Evolutionary conservation across 2,888 invertebrate species (phyloP).

Genomic region (Endotricha flammealis): DNA sequence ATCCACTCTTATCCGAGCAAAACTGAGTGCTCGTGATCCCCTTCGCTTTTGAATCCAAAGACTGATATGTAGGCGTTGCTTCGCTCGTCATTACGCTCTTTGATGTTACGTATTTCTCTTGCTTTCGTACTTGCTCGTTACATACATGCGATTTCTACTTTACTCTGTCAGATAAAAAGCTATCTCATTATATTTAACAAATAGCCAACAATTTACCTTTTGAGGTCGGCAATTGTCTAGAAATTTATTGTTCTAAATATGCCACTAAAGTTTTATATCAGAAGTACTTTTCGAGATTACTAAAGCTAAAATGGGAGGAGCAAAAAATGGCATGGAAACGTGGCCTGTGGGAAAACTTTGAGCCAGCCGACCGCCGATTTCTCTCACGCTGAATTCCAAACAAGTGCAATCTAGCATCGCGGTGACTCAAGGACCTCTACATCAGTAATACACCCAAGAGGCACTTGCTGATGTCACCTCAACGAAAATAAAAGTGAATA

Average conservation of each 20-base stretch:
- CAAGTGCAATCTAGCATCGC: conserved; percentile 21
- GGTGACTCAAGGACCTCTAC: conserved; percentile 13
- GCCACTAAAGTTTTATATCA: too few relatives aligned
- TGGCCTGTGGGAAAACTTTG: not conserved
- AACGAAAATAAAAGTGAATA: conserved; percentile 28
- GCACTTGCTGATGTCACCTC: conserved; percentile 20
- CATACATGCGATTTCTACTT: not conserved
- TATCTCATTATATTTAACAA: too few relatives aligned
- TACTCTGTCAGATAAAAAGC: too few relatives aligned
- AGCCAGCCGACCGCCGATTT: not conserved
- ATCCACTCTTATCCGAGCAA: conserved; percentile 12
- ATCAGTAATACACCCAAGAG: conserved; percentile 6
- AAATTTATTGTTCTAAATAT: too few relatives aligned
- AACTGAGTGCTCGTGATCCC: conserved; percentile 8
- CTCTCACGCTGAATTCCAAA: conserved; percentile 12
- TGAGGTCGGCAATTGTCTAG: too few relatives aligned
- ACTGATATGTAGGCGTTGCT: not conserved
- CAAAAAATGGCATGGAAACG: too few relatives aligned
- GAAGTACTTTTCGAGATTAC: too few relatives aligned
- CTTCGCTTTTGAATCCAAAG: not conserved
- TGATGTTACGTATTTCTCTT: not conserved
- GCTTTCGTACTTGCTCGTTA: not conserved
- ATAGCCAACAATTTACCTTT: too few relatives aligned
- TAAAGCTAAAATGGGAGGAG: too few relatives aligned
- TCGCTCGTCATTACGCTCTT: not conserved